Conservation (phyloP, 2,797 vertebrate genomes). For the Schizopygopsis malacanthus region DNA sequence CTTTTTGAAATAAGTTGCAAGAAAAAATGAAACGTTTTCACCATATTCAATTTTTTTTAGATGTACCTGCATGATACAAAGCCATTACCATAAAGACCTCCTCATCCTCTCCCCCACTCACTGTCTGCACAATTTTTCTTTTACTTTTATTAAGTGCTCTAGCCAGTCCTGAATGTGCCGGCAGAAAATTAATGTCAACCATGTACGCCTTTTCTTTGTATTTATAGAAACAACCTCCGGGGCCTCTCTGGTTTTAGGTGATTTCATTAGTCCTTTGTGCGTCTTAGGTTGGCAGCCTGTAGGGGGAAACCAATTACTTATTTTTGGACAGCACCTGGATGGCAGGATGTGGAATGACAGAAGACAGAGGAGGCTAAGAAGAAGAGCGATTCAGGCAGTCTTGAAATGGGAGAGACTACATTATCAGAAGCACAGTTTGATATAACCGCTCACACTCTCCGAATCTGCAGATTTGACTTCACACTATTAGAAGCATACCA, state of each 20-base stretch:
- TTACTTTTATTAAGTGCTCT: neutral
- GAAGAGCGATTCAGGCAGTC: conserved; percentile 11
- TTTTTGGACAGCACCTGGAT: conserved; percentile 50
- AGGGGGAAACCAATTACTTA: conserved; percentile 59
- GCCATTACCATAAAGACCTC: conserved; percentile 1
- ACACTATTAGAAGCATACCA: neutral
- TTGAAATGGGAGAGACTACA: conserved; percentile 1
- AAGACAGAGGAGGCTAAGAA: conserved; percentile 36
- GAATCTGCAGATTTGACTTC: neutral
- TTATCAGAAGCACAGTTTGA: neutral
- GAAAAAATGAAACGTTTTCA: too few relatives aligned
- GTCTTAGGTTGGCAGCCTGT: conserved; percentile 28
- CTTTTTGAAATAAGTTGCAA: too few relatives aligned
- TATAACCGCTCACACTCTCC: neutral
- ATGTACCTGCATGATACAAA: neutral
- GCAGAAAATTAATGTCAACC: conserved; percentile 47
- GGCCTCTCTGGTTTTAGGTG: conserved; percentile 38
- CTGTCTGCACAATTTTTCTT: neutral
- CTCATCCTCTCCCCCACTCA: neutral
- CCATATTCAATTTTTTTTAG: too few relatives aligned
- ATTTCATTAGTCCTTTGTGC: conserved; percentile 54
- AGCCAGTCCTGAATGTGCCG: neutral
- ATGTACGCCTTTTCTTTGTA: conserved; percentile 32
- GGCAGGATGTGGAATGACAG: conserved; percentile 30
- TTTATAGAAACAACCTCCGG: conserved; percentile 54